phyloP scores from a whole-genome alignment of 2,797 vertebrate species.

The Epinephelus coioides region DNA sequence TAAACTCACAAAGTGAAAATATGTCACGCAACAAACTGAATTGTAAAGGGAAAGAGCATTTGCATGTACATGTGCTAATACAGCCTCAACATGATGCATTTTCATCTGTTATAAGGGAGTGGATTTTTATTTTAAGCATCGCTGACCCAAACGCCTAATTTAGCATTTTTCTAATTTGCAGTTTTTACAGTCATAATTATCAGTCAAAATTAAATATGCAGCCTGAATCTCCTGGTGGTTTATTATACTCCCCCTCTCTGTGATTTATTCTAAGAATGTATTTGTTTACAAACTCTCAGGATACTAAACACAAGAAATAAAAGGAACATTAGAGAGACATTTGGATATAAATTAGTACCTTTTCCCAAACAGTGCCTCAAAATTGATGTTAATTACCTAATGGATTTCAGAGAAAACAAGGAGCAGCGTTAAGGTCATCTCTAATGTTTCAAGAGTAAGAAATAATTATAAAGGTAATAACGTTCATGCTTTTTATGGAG shows the following conservation, averaged over 20 bases:
- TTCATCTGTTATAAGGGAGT: conserved; percentile 5
- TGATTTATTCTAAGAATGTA: conserved; percentile 71
- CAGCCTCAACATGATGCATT: not conserved
- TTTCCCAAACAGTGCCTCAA: conserved; percentile 54
- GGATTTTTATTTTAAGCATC: conserved; percentile 45
- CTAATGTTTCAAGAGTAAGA: conserved; percentile 63
- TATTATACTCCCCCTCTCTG: conserved; percentile 56
- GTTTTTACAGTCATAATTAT: conserved; percentile 73
- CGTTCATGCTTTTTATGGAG: conserved; percentile 48
- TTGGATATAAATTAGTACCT: conserved; percentile 67
- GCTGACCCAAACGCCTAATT: conserved; percentile 61
- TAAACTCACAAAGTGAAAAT: conserved; percentile 30
- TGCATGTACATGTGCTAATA: not conserved
- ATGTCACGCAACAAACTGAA: conserved; percentile 2
- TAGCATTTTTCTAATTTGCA: conserved; percentile 62
- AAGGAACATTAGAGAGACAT: conserved; percentile 61
- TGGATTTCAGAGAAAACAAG: conserved; percentile 57
- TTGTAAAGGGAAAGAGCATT: conserved; percentile 1
- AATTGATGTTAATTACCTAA: conserved; percentile 74
- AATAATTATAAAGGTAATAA: conserved; percentile 62
- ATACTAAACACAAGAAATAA: conserved; percentile 64
- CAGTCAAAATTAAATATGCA: conserved; percentile 70
- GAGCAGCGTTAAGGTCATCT: conserved; percentile 48
- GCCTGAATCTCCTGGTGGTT: conserved; percentile 62
- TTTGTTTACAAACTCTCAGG: conserved; percentile 78